Conservation (phyloP, 2,888 invertebrate species). For the Scaptomyza reducta region DNA sequence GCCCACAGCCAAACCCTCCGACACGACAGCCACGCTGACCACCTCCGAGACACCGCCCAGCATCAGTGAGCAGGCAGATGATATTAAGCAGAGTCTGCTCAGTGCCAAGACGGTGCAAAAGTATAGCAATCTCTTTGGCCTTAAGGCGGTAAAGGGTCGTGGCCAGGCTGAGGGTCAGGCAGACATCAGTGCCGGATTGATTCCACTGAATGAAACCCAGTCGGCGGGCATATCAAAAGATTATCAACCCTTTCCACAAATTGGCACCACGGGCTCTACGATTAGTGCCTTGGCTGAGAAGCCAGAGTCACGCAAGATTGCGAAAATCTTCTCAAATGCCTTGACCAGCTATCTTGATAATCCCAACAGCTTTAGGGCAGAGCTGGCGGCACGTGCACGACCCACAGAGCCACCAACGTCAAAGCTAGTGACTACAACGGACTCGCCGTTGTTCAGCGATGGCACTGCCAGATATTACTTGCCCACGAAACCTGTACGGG, state of each 20-base stretch:
- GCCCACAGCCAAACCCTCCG: conserved; percentile 69
- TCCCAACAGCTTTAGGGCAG: conserved; percentile 91
- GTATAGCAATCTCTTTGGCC: conserved; percentile 81
- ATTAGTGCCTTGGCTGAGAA: conserved; percentile 85
- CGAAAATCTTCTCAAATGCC: conserved; percentile 93
- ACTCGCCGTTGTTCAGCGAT: conserved; percentile 67
- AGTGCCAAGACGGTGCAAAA: conserved; percentile 85
- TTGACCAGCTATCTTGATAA: conserved; percentile 92
- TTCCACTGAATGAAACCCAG: conserved; percentile 54
- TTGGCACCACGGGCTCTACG: conserved; percentile 87
- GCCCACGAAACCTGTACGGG: conserved; percentile 78
- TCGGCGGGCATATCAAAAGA: conserved; percentile 22
- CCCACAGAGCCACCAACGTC: conserved; percentile 89
- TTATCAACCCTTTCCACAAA: conserved; percentile 72
- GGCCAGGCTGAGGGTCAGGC: conserved; percentile 83
- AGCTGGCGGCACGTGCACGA: conserved; percentile 88
- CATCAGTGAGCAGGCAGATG: conserved; percentile 84
- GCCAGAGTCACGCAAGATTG: conserved; percentile 90
- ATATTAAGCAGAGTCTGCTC: conserved; percentile 87
- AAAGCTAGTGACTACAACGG: conserved; percentile 67
- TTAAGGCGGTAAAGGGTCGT: conserved; percentile 58
- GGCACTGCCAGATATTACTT: conserved; percentile 81
- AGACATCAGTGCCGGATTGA: conserved; percentile 82
- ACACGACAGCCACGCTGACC: conserved; percentile 67
- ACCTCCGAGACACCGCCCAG: conserved; percentile 67